Evolutionary conservation across 2,888 invertebrate genomes (phyloP), one percentile per base, ranked within the genome.

Genomic region (Melieria crassipennis): DNA sequence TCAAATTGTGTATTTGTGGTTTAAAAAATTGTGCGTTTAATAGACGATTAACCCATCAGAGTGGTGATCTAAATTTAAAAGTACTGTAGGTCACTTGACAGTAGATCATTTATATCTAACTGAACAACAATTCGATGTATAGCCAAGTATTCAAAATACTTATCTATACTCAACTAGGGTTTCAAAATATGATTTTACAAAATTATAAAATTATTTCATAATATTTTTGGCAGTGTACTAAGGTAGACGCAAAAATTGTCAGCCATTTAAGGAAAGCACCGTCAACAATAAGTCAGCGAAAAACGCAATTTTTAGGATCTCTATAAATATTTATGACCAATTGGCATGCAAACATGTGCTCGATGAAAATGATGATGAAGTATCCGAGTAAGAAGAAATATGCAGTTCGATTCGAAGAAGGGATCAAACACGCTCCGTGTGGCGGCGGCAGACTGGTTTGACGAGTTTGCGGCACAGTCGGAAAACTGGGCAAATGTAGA

Each of bases 311-410:
- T 52, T 52, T 52, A 52, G 52, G 52, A 52, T 0, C 52, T 52
- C 52, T 9, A 52, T 52, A 52, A 52, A 52, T 52, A 52, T 52
- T 52, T 52, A 52, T 52, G 11, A 7, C 52, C 52, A 52, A 52
- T 52, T 52, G 52, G 52, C 52, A 52, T 52, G 52, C 52, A 52
- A 13, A 13, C 52, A 52, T 52, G 9, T 52, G 52, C 9, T 52
- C 13, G n/a, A 52, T 11, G 13, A 52, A 30, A 30, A 30, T 30
- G 30, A 52, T 52, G 52, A 52, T 52, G 52, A 52, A 52, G 52
- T 52, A 52, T 13, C 52, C 11, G 9, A 7, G 9, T 7, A 4
- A 13, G 11, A 7, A 5, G 52, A 52, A 52, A 7, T 52, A 52
- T 52, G 11, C 7, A 7, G 52, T 52, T n/a, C 7, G 52, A 52